Base-by-base conservation (phyloP, 2,113 vertebrate species). In the Calyptomena viridis region DNA sequence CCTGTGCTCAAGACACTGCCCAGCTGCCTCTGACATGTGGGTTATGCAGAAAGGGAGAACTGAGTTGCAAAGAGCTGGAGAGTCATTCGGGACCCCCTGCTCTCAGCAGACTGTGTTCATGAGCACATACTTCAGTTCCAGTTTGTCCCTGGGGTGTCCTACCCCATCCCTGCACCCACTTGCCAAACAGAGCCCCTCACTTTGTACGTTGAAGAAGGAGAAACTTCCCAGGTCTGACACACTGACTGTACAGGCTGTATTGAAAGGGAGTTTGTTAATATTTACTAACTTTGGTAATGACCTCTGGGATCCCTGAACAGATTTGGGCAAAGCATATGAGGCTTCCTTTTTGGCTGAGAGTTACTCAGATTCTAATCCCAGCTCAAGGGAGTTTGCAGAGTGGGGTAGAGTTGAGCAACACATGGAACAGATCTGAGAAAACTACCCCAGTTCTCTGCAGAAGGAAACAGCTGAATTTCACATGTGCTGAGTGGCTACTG, bases 341-440 rank as follows among this genome's bases (percentile, higher is more conserved):
- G 87, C 81, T 94, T 76, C 62, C 83, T 39, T 95, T 88, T 56
- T 86, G 82, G 87, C 89, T 40, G 89, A 84, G 91, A 14, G 63
- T 74, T 67, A 53, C 22, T 37, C 55, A 39, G 55, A 23, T 19
- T 44, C 39, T 83, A 71, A 89, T 47, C 59, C 81, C 69, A 58
- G 53, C 82, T 60, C 55, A 12, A 58, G 72, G 55, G 40, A 63
- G 14, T 60, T 50, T 49, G 64, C 42, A 53, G 91, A 59, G 56
- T 2, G 44, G 53, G 50, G 40, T 30, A 67, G 67, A 71, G 30
- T 4, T 31, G 78, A 94, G 68, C 21, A 85, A 22, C 6, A 9
- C 55, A 12, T 2, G 5, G 88, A 90, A 15, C 28, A 59, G 79
- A 42, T 35, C 39, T 59, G 27, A 63, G 24, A 56, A 67, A 83